These are phyloP conservation scores for Conops quadrifasciatus DNA, from an alignment of 2,888 invertebrate genomes.

Conservation along the genomic window DNA sequence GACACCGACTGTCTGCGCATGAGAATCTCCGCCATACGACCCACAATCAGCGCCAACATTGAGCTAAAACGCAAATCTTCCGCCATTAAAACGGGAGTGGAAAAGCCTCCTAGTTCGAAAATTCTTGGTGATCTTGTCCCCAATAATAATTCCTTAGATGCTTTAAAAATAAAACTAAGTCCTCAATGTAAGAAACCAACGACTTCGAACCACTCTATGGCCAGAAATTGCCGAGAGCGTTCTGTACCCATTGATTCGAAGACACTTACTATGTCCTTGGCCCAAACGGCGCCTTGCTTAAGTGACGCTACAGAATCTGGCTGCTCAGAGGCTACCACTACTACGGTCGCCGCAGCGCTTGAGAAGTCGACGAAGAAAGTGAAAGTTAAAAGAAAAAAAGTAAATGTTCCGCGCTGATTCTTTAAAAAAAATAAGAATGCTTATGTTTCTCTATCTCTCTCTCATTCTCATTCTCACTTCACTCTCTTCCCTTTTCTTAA, in stretches of 20 bases:
- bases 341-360: conserved; percentile 44
- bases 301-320: conserved; percentile 56
- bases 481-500: no score
- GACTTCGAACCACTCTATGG: conserved; percentile 30
- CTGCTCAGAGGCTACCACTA: conserved; percentile 54
- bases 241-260: conserved; percentile 16
- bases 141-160: conserved; percentile 44
- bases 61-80: conserved; percentile 32
- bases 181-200: conserved; percentile 12
- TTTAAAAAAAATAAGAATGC: neutral
- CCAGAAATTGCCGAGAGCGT: conserved; percentile 2
- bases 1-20: conserved; percentile 63
- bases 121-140: conserved; percentile 32
- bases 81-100: conserved; percentile 27
- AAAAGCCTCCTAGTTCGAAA: conserved; percentile 24
- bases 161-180: conserved; percentile 38
- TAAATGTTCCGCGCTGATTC: conserved; percentile 33
- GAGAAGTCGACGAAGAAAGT: conserved; percentile 54
- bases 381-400: conserved; percentile 61
- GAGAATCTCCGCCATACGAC: conserved; percentile 64
- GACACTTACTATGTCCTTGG: conserved; percentile 33
- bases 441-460: neutral
- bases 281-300: conserved; percentile 38
- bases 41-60: conserved; percentile 39
- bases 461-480: neutral